Conservation (phyloP, 64 coral and sea anemone genomes). For the Montipora sp. region DNA sequence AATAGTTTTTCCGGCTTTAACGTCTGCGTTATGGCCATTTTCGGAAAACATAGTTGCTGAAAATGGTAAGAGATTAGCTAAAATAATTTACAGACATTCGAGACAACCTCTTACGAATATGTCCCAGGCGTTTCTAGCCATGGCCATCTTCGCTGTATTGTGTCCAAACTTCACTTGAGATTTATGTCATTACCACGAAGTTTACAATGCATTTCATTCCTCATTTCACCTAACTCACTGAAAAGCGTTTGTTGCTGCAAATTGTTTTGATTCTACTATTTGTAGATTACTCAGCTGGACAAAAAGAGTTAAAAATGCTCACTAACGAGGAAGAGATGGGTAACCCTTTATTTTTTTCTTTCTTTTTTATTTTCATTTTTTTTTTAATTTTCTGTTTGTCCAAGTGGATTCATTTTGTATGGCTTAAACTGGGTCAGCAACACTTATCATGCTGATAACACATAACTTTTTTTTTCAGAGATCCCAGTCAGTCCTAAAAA, state of each 20-base stretch:
- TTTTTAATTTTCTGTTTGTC: background rate
- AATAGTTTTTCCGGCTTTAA: background rate
- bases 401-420: background rate
- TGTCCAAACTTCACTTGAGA: too few relatives aligned
- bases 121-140: too few relatives aligned
- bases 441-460: too few relatives aligned
- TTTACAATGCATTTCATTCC: too few relatives aligned
- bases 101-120: too few relatives aligned
- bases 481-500: too few relatives aligned
- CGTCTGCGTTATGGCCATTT: constrained; percentile 36
- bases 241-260: background rate
- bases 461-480: too few relatives aligned
- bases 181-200: too few relatives aligned
- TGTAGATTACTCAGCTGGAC: background rate
- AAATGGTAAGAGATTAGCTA: background rate
- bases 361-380: too few relatives aligned
- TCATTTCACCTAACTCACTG: background rate
- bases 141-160: too few relatives aligned
- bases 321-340: background rate
- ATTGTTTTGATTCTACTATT: background rate
- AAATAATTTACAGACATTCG: too few relatives aligned
- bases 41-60: constrained; percentile 1
- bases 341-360: background rate
- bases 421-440: background rate
- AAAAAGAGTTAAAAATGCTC: background rate